A percentile compares a stretch with the other conserved stretches of the same genome.
These are phyloP conservation scores for Rhynchotus rufescens DNA, from an alignment of 2,797 vertebrate genomes.

Conservation along the genomic window DNA sequence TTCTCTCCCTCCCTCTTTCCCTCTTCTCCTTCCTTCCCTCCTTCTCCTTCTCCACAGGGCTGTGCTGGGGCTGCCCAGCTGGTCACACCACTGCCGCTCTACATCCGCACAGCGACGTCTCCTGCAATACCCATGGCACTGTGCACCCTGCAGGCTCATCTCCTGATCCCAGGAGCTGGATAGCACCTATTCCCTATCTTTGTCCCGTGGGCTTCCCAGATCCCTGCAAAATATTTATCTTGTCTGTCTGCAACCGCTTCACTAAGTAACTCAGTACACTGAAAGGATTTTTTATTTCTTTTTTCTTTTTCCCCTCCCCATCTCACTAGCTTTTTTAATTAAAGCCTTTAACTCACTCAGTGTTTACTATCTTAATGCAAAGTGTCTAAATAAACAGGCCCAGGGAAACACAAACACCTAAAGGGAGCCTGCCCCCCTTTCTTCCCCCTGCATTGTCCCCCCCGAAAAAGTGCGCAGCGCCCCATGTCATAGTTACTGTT, in stretches of 20 bases:
- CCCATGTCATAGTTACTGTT: conserved; percentile 51
- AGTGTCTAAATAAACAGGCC: conserved; percentile 69
- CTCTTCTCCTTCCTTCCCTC: too few relatives aligned
- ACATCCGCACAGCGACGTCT: too few relatives aligned
- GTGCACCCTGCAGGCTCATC: not conserved
- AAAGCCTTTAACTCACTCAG: conserved; percentile 24
- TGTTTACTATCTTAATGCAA: conserved; percentile 31
- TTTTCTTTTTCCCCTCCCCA: not conserved
- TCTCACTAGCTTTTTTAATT: conserved; percentile 57
- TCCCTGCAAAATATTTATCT: conserved; percentile 18
- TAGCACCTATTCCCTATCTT: not conserved
- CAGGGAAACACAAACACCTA: conserved; percentile 19
- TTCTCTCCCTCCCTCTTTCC: too few relatives aligned
- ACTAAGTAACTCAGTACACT: not conserved
- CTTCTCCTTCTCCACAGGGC: too few relatives aligned
- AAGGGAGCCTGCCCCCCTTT: conserved; percentile 18
- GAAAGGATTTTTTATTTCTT: rapidly evolving
- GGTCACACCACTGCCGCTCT: too few relatives aligned
- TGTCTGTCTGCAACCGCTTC: conserved; percentile 20
- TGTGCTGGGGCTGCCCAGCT: too few relatives aligned
- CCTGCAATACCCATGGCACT: too few relatives aligned
- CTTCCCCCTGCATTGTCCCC: conserved; percentile 43
- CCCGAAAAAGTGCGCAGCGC: conserved; percentile 5
- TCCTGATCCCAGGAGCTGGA: not conserved
- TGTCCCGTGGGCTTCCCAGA: not conserved